Conservation (phyloP, 2,113 vertebrate genomes). For the Cercopithecus mona region DNA sequence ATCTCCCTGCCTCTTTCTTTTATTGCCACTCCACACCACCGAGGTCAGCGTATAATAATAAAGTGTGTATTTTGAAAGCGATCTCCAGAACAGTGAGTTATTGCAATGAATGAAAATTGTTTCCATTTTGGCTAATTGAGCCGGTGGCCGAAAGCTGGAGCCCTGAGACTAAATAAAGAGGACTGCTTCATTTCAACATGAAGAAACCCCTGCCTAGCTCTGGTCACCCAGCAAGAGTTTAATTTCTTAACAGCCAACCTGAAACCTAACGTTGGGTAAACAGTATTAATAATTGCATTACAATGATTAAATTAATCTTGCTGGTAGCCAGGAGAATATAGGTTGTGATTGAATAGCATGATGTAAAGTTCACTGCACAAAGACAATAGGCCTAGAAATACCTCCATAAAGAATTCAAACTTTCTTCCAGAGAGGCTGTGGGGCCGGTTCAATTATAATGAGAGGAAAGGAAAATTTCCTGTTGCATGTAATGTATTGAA, state of each 20-base stretch:
- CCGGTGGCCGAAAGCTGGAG: conserved; percentile 86
- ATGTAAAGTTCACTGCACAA: conserved; percentile 90
- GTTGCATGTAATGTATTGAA: conserved; percentile 61
- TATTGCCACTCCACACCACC: conserved; percentile 86
- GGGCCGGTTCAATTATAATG: conserved; percentile 76
- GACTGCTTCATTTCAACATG: conserved; percentile 85
- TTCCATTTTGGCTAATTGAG: conserved; percentile 97
- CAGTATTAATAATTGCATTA: conserved; percentile 93
- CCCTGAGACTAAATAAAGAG: conserved; percentile 86
- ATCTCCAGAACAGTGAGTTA: conserved; percentile 92
- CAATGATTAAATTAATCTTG: conserved; percentile 92
- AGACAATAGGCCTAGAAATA: conserved; percentile 87
- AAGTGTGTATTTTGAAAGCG: conserved; percentile 91
- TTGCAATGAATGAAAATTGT: conserved; percentile 93
- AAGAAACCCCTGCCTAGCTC: conserved; percentile 84
- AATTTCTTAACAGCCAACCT: conserved; percentile 91
- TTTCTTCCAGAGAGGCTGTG: conserved; percentile 81
- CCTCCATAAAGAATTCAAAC: conserved; percentile 86
- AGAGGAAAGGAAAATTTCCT: conserved; percentile 82
- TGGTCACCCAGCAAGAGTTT: conserved; percentile 85
- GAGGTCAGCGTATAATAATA: conserved; percentile 91
- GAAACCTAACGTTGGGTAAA: conserved; percentile 91
- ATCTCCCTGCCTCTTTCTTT: conserved; percentile 86
- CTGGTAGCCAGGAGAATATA: conserved; percentile 86
- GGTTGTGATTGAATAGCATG: conserved; percentile 83